Base-by-base conservation (phyloP, 2,888 invertebrate genomes). In the Cantharis rustica region DNA sequence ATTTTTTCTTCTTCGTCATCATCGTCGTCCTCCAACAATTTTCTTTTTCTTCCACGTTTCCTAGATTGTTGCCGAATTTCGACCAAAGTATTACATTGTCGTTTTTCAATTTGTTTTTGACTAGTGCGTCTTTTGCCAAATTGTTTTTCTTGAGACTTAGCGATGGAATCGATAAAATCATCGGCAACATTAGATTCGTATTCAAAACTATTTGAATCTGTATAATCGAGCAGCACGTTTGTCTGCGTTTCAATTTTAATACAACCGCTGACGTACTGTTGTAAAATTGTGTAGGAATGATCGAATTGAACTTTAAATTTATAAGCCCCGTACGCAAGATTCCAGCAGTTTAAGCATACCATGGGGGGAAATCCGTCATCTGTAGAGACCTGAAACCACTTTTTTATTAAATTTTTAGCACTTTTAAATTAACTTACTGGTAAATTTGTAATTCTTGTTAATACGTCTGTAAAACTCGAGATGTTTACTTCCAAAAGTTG, bases 271-370 rank as follows among this genome's bases (percentile, higher is more conserved):
- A 82, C 26, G 74, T 82, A 84, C 23, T 81, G 77, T 68, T 81
- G 77, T 27, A 84, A 72, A 20, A 83, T 78, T 10, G 63, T 20
- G 62, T 80, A 69, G 2, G 84, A 82, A 72, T 82, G 79, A 68
- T 84, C 82, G 71, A 80, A 84, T 71, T 82, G 82, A 17, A 84
- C 73, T 76, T 80, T 77, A 69, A 84, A 82, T 61, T 82, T 78
- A 75, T 84, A 84, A 5, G 83, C 83, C 3, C 77, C 75, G 69
- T 81, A 80, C 63, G 83, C 74, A 71, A 83, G 79, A 16, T 75
- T 68, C 16, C 82, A 27, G 73, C 84, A 84, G 68, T 79, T 79
- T 27, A 76, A 61, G 72, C 84, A 84, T 61, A 84, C 79, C 61
- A 81, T 76, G 16, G 74, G 71, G 2, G 83, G 83, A 64, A 79